Percentiles rank a stretch among this genome's conserved stretches.
Conservation (phyloP, 2,888 invertebrate species). For the Sericinus montela region DNA sequence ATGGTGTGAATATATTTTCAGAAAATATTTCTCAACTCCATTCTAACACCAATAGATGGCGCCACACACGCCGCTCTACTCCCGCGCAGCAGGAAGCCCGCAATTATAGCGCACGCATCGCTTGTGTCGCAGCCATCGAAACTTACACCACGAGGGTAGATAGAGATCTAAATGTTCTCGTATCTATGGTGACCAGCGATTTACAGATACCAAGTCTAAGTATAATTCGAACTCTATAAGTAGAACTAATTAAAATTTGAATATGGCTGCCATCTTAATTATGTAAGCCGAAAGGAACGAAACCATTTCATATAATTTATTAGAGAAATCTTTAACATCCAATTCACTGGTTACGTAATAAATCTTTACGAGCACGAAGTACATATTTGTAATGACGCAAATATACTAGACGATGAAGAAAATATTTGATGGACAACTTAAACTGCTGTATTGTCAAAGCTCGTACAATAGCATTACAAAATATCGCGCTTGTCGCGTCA, state of each 20-base stretch:
- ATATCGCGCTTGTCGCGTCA: slow-evolving; percentile 18
- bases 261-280: slow-evolving; percentile 5
- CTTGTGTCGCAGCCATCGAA: slow-evolving; percentile 35
- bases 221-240: slow-evolving; percentile 2
- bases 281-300: background rate
- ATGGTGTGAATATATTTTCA: too few species aligned
- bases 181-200: slow-evolving; percentile 30
- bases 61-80: slow-evolving; percentile 15
- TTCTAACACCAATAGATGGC: slow-evolving; percentile 23
- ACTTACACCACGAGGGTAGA: slow-evolving; percentile 56
- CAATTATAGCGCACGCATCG: slow-evolving; percentile 49
- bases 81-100: slow-evolving; percentile 6
- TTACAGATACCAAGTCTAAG: slow-evolving; percentile 12
- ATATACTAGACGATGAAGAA: slow-evolving; percentile 23
- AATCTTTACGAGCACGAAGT: too few species aligned
- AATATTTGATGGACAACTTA: slow-evolving; percentile 23
- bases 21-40: background rate
- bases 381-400: slow-evolving; percentile 14
- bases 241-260: slow-evolving; percentile 4
- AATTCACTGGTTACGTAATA: too few species aligned
- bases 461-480: slow-evolving; percentile 28
- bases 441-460: slow-evolving; percentile 32
- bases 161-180: slow-evolving; percentile 55
- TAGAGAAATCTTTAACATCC: too few species aligned
- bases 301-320: too few species aligned